phyloP scores from a whole-genome alignment of 2,113 vertebrate genomes.

The Petroica traversi region DNA sequence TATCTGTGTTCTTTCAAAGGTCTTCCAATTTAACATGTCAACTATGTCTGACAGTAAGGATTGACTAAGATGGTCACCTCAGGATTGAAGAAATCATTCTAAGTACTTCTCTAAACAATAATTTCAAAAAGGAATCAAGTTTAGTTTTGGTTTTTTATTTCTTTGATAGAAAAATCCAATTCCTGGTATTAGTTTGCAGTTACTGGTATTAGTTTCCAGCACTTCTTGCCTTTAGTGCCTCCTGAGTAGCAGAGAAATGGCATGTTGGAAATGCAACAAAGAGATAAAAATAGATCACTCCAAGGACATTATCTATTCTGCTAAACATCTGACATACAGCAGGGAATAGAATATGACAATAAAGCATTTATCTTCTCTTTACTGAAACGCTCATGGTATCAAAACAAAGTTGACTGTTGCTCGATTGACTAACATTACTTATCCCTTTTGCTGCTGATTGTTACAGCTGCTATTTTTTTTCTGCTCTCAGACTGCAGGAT shows the following conservation, averaged over 20 bases:
- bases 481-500: slow-evolving; percentile 87
- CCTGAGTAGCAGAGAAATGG: neutral
- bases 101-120: neutral
- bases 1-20: neutral
- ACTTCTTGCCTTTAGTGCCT: neutral
- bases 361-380: slow-evolving; percentile 67
- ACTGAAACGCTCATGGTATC: slow-evolving; percentile 57
- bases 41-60: neutral
- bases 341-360: slow-evolving; percentile 51
- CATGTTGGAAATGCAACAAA: slow-evolving; percentile 13
- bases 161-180: neutral
- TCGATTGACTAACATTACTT: slow-evolving; percentile 44
- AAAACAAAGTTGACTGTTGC: slow-evolving; percentile 55
- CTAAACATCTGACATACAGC: slow-evolving; percentile 55
- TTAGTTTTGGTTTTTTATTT: neutral
- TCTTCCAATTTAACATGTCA: neutral
- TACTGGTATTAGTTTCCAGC: slow-evolving; percentile 13
- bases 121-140: neutral
- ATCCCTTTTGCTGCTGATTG: slow-evolving; percentile 18
- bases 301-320: slow-evolving; percentile 47
- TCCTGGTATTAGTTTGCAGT: neutral
- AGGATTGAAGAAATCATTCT: neutral
- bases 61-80: neutral
- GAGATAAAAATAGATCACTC: slow-evolving; percentile 61
- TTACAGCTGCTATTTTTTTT: slow-evolving; percentile 63